Evolutionary conservation across 2,888 invertebrate species (phyloP), one percentile per base, ranked within the genome.

Genomic region (Limnephilus rhombicus): DNA sequence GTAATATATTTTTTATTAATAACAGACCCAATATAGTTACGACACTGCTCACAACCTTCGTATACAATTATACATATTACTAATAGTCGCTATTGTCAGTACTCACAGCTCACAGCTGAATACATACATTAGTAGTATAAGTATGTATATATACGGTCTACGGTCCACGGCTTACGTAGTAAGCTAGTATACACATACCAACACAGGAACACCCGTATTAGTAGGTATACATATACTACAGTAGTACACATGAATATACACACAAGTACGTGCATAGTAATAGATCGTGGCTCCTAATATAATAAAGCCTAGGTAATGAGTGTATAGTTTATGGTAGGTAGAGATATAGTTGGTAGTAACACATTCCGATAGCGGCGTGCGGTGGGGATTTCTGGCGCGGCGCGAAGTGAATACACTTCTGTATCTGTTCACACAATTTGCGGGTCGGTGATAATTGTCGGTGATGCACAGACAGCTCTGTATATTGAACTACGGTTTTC

Each of bases 311-410:
- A n/a, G 41, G 85, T 85, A 45, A 85, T 18, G 24, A 24, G 68
- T 24, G 24, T 9, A 24, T 68, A n/a, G 49, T 86, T 86, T 86
- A 49, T 49, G 29, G 86, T 86, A 86, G 41, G 45, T 68, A 68
- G 68, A 68, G 18, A 7, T 68, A 85, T 45, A 12, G 85, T 12
- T 86, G 49, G 86, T 86, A 86, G 45, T 68, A 68, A 24, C 85
- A 85, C 85, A 85, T 85, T 85, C 85, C 85, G 86, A 86, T n/a
- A 24, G 49, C n/a, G 49, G 86, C 86, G 86, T 37, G 68, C 24
- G 24, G 68, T 68, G 24, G 68, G 68, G 68, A 24, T 68, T 68
- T 53, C 18, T 18, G 53, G 18, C 37, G 37, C 37, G 37, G 68
- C 68, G 68, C 68, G 68, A 9, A 68, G 68, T 68, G 68, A 68